Base-by-base conservation (phyloP, 2,888 invertebrate species). In the Ophion slaviceki region DNA sequence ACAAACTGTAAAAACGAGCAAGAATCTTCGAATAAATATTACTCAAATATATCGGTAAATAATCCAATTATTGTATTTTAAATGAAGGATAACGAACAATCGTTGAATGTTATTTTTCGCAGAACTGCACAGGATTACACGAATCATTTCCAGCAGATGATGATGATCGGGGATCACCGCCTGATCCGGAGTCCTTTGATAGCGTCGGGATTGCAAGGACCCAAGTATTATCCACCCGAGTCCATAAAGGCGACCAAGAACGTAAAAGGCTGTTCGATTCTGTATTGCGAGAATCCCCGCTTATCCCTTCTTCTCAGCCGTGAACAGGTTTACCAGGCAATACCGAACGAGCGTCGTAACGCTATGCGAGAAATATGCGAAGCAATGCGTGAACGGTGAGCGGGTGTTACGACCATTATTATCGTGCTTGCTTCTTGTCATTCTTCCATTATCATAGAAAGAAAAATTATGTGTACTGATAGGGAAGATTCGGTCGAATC, bases 151-250 rank as follows among this genome's bases (percentile, higher is more conserved):
- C 91, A 93, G 36, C 92, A 93, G 85, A 93, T 94, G 92, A 89
- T 93, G 81, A 90, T 94, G 90, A 81, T 92, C n/a, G 91, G 88
- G n/a, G 88, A 92, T 79, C 80, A 83, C 71, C 92, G 90, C 86
- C 75, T 89, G 14, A 90, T 89, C 77, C 91, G 93, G 17, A 89
- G 87, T 68, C 85, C 91, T 8, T 88, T 92, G 8, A 64, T 92
- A 4, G 92, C 88, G 0, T 91, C 92, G 47, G 91, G 92, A 72
- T 80, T 90, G 11, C 89, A 90, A 57, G 92, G 92, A 10, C 90
- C 91, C 5, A 92, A 91, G 87, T 91, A 91, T 78, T 93, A 90
- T 89, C 93, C 92, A 32, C 93, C 93, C 11, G 93, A 94, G 85
- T 91, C 92, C 6, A 87, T 94, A 10, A 91, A 87, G 82, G 67